Conservation (phyloP, 1,140 invertebrate genomes). For the Aphis craccivora region DNA sequence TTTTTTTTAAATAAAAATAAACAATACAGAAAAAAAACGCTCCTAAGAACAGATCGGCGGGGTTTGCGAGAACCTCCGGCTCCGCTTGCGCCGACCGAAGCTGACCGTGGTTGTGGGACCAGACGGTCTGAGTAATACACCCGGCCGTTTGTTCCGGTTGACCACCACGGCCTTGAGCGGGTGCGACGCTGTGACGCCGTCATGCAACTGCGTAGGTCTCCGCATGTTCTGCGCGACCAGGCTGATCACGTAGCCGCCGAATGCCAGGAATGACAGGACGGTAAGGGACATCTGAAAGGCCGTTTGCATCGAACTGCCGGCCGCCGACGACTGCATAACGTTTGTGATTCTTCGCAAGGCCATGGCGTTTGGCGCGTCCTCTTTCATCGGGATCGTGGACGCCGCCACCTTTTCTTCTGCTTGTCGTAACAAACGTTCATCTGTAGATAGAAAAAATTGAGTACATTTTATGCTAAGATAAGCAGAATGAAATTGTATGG, state of each 20-base stretch:
- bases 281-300: slow-evolving; percentile 72
- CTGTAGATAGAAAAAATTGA: background rate
- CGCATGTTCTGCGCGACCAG: slow-evolving; percentile 65
- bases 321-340: background rate
- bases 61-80: background rate
- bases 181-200: background rate
- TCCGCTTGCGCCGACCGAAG: slow-evolving; percentile 33
- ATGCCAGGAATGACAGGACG: slow-evolving; percentile 77
- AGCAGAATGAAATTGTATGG: too few species aligned
- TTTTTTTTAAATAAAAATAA: background rate
- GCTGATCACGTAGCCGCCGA: slow-evolving; percentile 79
- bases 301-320: slow-evolving; percentile 24
- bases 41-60: background rate
- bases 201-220: background rate
- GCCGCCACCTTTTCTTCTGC: too few species aligned
- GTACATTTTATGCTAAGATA: background rate
- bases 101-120: slow-evolving; percentile 22
- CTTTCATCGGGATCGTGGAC: too few species aligned
- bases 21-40: background rate
- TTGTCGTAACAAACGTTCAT: background rate
- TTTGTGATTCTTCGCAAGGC: background rate
- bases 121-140: background rate
- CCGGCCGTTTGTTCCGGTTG: slow-evolving; percentile 31
- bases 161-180: slow-evolving; percentile 29
- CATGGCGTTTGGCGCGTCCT: slow-evolving; percentile 2